Evolutionary conservation across 2,888 invertebrate genomes (phyloP), one percentile per base, ranked within the genome.

Genomic region (Nomada lathburiana): DNA sequence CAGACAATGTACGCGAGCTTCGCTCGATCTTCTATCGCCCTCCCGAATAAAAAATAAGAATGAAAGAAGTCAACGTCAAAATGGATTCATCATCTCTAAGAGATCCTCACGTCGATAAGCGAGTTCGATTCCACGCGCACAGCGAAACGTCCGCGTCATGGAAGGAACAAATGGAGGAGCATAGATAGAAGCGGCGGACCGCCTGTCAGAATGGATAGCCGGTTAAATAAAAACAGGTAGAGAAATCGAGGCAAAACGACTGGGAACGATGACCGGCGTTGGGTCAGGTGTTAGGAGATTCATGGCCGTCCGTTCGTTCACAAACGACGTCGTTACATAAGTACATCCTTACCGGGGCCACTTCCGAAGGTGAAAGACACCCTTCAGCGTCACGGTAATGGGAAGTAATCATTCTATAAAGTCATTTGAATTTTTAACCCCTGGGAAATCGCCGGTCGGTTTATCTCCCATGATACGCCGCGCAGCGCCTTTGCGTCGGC

Each of bases 271-370:
- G 87, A 86, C 82, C 86, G 53, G 55, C 7, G 77, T 72, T 70
- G 83, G 80, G 86, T 88, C 84, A 85, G 79, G 83, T 84, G 82
- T 77, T 80, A 47, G 70, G 82, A 88, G 88, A 89, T 88, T 88
- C 89, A 87, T 86, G 88, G 59, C 70, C 78, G 76, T 55, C 59
- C 70, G 82, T 83, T 82, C 80, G 77, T 77, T 88, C 83, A 60
- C 79, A 85, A 89, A 89, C 81, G 88, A 88, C 83, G 82, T 89
- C 88, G 85, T 89, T 89, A 89, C 83, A 80, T 84, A 88, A 88
- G 89, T 86, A 88, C 84, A 84, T 78, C 79, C 80, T 75, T 63
- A 52, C 75, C 69, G 59, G 84, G 74, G 72, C 77, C 68, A 77
- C 80, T 83, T 76, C 53, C 60, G 57, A 63, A 67, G 76, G 77